These are phyloP conservation scores for Ia io DNA, from an alignment of 2,113 vertebrate species.

Conservation along the genomic window DNA sequence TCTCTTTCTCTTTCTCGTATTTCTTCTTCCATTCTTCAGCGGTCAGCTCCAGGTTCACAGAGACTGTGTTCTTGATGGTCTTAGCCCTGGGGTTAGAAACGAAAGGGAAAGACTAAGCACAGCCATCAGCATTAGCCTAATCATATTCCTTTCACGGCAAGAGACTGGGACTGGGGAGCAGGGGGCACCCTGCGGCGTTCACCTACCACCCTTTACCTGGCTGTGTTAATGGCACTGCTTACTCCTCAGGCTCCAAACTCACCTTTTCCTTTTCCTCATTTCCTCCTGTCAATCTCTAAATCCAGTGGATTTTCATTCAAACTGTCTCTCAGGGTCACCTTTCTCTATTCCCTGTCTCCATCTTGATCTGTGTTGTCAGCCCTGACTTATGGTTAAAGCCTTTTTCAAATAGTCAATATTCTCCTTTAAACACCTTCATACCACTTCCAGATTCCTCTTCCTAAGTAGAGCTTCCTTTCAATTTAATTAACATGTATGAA, in stretches of 20 bases:
- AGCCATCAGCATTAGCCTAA: background rate
- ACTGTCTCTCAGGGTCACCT: background rate
- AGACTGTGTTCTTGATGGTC: constrained; percentile 97
- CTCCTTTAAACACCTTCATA: background rate
- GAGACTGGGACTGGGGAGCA: background rate
- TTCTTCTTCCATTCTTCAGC: constrained; percentile 98
- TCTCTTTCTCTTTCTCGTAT: constrained; percentile 95
- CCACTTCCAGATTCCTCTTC: background rate
- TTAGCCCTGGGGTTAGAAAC: constrained; percentile 86
- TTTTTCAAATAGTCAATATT: background rate
- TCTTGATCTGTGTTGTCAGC: background rate
- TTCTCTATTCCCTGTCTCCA: background rate
- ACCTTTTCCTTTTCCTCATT: background rate
- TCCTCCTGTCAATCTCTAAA: background rate
- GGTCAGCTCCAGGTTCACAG: constrained; percentile 94
- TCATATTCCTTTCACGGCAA: background rate
- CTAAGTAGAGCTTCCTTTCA: background rate
- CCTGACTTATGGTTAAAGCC: background rate
- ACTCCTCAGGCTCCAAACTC: background rate
- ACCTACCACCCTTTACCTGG: background rate
- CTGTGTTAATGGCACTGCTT: background rate
- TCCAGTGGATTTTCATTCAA: background rate
- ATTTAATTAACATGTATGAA: background rate
- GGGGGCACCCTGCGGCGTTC: background rate
- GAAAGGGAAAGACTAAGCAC: background rate